These are phyloP conservation scores for Scaptomyza hsui DNA, from an alignment of 1,140 invertebrate species.

Conservation along the genomic window DNA sequence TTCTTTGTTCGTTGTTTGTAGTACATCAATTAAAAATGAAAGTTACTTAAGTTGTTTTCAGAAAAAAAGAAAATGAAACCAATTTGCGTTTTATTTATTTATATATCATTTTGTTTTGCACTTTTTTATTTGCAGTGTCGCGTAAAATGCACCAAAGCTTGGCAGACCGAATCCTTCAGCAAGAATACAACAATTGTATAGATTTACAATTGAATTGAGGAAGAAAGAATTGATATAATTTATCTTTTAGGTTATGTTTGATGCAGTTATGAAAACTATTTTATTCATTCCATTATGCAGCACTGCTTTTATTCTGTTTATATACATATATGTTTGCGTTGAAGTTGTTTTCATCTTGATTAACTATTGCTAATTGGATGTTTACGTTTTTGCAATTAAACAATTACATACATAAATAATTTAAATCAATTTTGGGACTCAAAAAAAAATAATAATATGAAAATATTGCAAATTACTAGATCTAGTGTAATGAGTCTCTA, in stretches of 20 bases:
- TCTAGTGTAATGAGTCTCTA: slow-evolving; percentile 65
- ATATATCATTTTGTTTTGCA: slow-evolving; percentile 16
- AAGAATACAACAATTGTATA: slow-evolving; percentile 33
- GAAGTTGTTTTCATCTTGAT: slow-evolving; percentile 29
- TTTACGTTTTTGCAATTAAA: slow-evolving; percentile 63
- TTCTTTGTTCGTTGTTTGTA: slow-evolving; percentile 17
- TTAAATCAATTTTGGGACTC: slow-evolving; percentile 79
- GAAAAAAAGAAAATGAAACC: slow-evolving; percentile 2
- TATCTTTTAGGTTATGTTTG: slow-evolving; percentile 26
- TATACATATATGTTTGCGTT: slow-evolving; percentile 10
- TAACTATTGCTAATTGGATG: slow-evolving; percentile 20
- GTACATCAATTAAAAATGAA: slow-evolving; percentile 10
- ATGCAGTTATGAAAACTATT: slow-evolving; percentile 7
- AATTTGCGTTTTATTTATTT: slow-evolving; percentile 19
- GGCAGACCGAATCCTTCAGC: slow-evolving; percentile 52
- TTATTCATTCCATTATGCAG: slow-evolving; percentile 21
- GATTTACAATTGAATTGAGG: slow-evolving; percentile 54
- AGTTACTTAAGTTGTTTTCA: slow-evolving; percentile 17
- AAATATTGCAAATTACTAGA: slow-evolving; percentile 44
- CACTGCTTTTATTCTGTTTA: slow-evolving; percentile 2
- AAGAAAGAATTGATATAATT: slow-evolving; percentile 11
- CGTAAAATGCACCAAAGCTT: slow-evolving; percentile 61
- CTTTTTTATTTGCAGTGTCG: slow-evolving; percentile 61
- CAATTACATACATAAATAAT: slow-evolving; percentile 43
- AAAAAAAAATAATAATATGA: slow-evolving; percentile 43